Base-by-base conservation (phyloP, 2,888 invertebrate genomes). In the Aquatica leii region DNA sequence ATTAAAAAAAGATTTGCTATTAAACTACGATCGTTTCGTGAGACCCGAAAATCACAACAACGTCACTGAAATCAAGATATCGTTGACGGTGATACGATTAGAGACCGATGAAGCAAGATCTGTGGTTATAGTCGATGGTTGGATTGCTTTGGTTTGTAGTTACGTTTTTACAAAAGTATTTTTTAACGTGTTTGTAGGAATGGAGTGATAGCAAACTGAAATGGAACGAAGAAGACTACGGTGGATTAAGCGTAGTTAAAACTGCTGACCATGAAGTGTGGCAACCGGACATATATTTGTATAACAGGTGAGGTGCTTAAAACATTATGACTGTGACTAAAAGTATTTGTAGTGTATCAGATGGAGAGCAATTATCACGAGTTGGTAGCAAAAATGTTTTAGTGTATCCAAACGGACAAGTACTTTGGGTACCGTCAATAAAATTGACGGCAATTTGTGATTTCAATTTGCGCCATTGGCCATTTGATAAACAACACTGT, bases 251-350 rank as follows among this genome's bases (percentile, higher is more conserved):
- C 14, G 78, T 79, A 35, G 79, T 90, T 41, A 85, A 89, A 76
- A 82, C 90, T 73, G 86, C 87, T 4, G 87, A 87, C 60, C 89
- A 88, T 78, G 90, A 92, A 76, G 84, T 93, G 70, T 94, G 94
- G 92, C 86, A 86, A 78, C 94, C 93, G 1, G 93, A 92, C 79
- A 83, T 93, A 65, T 85, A 86, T 64, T 83, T 92, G n/a, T 88
- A 90, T 71, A 93, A 92, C 81, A 87, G 87, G 81, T 88, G 75
- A 62, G 21, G 41, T n/a, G 34, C 3, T 20, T 17, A 24, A 1
- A 12, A 31, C n/a, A 17, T 21, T n/a, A n/a, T 14, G 40, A 11
- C 2, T 31, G 18, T 20, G 3, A 15, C 12, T 20, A 3, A 41
- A 55, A 35, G 41, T 18, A 55, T 21, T 20, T 21, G 1, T 9